phyloP scores from a whole-genome alignment of 2,797 vertebrate genomes.

The Artibeus lituratus region DNA sequence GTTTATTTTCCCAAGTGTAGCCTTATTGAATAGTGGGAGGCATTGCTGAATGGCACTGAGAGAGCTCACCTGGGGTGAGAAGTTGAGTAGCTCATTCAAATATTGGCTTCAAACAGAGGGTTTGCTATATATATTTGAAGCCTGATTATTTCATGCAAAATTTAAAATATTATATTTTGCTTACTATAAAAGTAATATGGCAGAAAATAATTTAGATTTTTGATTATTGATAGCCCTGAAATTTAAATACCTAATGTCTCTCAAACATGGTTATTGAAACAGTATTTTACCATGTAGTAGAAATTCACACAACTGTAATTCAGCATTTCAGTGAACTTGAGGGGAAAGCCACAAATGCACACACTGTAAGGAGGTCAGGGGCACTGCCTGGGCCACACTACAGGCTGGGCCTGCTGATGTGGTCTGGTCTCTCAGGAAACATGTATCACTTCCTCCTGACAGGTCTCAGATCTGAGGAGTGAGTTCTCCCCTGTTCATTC shows the following conservation, averaged over 20 bases:
- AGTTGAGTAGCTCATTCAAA: neutral
- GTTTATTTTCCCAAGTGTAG: neutral
- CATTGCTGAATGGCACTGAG: neutral
- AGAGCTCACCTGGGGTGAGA: neutral
- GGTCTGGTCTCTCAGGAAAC: neutral
- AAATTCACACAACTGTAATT: neutral
- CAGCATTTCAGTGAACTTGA: neutral
- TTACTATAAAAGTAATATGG: neutral
- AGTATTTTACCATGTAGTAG: neutral
- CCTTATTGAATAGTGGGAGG: neutral
- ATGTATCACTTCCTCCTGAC: neutral
- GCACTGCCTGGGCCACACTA: neutral
- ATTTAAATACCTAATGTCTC: neutral
- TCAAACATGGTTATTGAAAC: neutral
- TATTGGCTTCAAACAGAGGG: neutral
- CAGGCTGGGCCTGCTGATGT: neutral
- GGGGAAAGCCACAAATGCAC: neutral
- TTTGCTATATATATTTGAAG: neutral
- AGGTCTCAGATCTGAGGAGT: neutral
- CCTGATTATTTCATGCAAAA: neutral
- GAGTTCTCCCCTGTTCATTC: neutral
- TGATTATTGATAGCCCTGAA: neutral
- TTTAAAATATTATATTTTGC: conserved; percentile 6
- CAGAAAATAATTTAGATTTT: neutral
- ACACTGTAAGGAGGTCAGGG: neutral